Conservation (phyloP, 2,888 invertebrate genomes). For the Aporophyla nigra region DNA sequence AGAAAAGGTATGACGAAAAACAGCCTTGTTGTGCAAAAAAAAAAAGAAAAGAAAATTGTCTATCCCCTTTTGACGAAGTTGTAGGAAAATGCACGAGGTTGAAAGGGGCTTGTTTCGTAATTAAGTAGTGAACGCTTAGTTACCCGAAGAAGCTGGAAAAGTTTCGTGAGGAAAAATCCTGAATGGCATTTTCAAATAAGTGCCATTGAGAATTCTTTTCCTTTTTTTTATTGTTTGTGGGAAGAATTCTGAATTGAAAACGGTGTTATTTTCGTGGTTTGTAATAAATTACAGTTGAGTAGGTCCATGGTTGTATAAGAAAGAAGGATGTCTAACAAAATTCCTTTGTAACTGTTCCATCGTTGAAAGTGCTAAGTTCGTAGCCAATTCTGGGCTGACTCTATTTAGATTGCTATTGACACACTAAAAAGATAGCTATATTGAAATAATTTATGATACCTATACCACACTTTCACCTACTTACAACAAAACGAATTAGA, state of each 20-base stretch:
- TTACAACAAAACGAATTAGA: no score
- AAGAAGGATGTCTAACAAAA: neutral
- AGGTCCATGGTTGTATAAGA: neutral
- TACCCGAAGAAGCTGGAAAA: constrained; percentile 74
- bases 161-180: constrained; percentile 66
- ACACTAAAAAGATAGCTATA: no score
- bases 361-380: no score
- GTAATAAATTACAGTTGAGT: neutral
- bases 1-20: constrained; percentile 3
- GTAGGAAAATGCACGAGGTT: constrained; percentile 57
- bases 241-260: constrained; percentile 1
- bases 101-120: constrained; percentile 77
- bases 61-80: constrained; percentile 48
- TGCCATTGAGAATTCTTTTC: constrained; percentile 73
- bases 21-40: constrained; percentile 16
- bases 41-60: constrained; percentile 44
- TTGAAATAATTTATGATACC: neutral
- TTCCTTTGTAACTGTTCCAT: no score
- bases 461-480: neutral
- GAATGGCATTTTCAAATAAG: constrained; percentile 74
- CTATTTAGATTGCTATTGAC: no score
- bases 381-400: no score
- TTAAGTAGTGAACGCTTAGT: constrained; percentile 87
- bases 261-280: neutral
- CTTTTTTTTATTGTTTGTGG: constrained; percentile 60